Evolutionary conservation across 2,113 vertebrate species (phyloP).

Genomic region (Serinus canaria): DNA sequence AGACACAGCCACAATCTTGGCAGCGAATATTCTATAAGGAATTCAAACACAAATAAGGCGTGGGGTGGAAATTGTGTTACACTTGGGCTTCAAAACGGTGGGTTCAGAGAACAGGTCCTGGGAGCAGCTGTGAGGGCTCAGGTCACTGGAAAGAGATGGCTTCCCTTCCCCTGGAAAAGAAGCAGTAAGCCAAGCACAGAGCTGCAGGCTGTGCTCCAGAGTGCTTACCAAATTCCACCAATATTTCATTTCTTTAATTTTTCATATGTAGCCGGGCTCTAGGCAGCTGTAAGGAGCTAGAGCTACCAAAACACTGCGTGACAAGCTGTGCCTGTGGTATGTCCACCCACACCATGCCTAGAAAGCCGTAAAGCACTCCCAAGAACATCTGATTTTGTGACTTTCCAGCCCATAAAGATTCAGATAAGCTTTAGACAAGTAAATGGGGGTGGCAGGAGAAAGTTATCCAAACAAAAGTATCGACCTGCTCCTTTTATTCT

Average conservation of each 20-base stretch:
- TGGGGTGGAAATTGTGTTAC: neutral
- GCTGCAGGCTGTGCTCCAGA: neutral
- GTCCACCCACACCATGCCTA: constrained; percentile 16
- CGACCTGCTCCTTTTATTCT: neutral
- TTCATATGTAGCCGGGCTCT: neutral
- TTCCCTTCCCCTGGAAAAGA: neutral
- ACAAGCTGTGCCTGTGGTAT: neutral
- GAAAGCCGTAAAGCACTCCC: neutral
- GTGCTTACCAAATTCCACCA: neutral
- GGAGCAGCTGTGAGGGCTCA: neutral
- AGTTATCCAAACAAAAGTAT: neutral
- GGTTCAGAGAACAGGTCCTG: neutral
- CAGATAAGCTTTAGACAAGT: constrained; percentile 19
- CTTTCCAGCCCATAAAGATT: neutral
- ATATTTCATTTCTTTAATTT: constrained; percentile 29
- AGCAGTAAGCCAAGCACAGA: neutral
- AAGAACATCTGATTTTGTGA: neutral
- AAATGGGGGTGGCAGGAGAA: neutral
- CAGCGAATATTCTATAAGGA: neutral
- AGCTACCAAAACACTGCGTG: neutral
- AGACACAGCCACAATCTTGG: neutral
- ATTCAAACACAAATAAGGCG: neutral
- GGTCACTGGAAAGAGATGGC: neutral
- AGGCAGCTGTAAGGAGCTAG: neutral
- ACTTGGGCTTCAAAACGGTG: neutral